phyloP scores from a whole-genome alignment of 2,888 invertebrate genomes.

The Baronia brevicornis region DNA sequence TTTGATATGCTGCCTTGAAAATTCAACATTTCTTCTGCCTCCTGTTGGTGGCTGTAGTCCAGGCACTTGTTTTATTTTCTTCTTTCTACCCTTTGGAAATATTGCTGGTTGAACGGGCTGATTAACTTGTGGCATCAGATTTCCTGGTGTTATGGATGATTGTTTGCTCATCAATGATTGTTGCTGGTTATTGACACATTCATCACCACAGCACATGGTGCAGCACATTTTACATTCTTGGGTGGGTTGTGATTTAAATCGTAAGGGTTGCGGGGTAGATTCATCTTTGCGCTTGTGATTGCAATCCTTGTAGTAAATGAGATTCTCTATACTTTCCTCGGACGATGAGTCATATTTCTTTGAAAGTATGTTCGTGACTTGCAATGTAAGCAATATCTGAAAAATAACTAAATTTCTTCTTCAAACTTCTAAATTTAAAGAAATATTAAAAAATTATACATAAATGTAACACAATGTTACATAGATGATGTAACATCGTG shows the following conservation, averaged over 20 bases:
- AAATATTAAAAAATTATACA: neutral
- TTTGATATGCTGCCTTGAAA: constrained; percentile 55
- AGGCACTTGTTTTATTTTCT: constrained; percentile 27
- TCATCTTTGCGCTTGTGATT: constrained; percentile 30
- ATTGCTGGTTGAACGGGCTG: constrained; percentile 18
- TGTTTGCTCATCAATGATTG: constrained; percentile 24
- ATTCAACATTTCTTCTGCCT: constrained; percentile 37
- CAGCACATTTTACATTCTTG: constrained; percentile 49
- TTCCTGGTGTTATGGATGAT: constrained; percentile 19
- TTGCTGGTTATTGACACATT: constrained; percentile 28
- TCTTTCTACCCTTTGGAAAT: constrained; percentile 29
- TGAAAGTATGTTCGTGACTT: constrained; percentile 28
- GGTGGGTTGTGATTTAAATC: neutral
- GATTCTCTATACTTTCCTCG: constrained; percentile 59
- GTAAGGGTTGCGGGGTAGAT: constrained; percentile 4
- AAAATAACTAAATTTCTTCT: constrained; percentile 18
- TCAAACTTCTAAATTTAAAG: neutral
- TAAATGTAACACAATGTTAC: neutral
- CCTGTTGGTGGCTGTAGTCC: constrained; percentile 24
- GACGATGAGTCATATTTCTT: constrained; percentile 37
- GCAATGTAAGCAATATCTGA: constrained; percentile 41
- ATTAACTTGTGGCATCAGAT: constrained; percentile 5
- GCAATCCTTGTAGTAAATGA: constrained; percentile 58
- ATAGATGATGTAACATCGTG: too few relatives aligned
- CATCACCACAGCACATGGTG: constrained; percentile 49